phyloP scores from a whole-genome alignment of 2,113 vertebrate species.

The Mandrillus leucophaeus region DNA sequence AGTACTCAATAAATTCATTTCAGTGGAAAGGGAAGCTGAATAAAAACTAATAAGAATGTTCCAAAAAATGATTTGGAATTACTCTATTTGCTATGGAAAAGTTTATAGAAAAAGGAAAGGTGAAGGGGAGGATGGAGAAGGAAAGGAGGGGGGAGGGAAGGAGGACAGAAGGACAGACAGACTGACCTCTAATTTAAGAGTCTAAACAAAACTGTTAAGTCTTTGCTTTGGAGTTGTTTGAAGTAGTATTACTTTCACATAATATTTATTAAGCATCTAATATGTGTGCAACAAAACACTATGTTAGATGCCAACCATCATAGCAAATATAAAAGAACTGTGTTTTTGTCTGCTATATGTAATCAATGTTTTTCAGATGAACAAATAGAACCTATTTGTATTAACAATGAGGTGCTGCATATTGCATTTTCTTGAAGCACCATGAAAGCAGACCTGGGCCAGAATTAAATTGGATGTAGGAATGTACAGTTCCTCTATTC shows the following conservation, averaged over 20 bases:
- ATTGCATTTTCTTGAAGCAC: conserved; percentile 28
- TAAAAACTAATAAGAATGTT: conserved; percentile 18
- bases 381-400: background rate
- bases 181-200: background rate
- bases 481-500: conserved; percentile 23
- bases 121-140: background rate
- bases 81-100: conserved; percentile 9
- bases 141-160: background rate
- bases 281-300: background rate
- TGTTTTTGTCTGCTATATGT: background rate
- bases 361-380: background rate
- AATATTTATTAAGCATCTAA: background rate
- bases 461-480: conserved; percentile 29
- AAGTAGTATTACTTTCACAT: background rate
- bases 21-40: background rate
- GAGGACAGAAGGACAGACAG: background rate
- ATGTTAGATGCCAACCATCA: background rate
- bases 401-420: conserved; percentile 22
- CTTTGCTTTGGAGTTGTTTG: background rate
- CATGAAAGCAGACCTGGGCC: background rate
- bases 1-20: background rate
- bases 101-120: conserved; percentile 30
- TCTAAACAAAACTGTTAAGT: background rate
- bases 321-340: background rate
- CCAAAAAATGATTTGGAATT: background rate